Percentiles rank a stretch among this genome's conserved stretches.
phyloP scores from a whole-genome alignment of 2,113 vertebrate species.

The Astur gentilis region DNA sequence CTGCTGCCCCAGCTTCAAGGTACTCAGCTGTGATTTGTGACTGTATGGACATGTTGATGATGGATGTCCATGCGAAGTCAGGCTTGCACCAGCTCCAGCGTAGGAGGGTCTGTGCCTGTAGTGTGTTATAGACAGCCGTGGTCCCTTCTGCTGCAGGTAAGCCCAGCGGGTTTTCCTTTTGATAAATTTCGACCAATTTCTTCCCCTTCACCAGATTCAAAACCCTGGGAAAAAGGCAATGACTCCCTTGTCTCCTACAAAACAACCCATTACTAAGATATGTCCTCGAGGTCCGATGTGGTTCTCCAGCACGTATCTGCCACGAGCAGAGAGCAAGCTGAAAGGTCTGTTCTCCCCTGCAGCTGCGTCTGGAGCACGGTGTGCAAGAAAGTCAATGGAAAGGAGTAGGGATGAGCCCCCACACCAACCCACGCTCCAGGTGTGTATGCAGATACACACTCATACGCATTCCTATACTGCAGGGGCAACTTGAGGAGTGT shows the following conservation, averaged over 20 bases:
- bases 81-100: neutral
- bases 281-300: rapidly evolving
- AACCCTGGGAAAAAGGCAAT: neutral
- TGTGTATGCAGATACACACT: rapidly evolving
- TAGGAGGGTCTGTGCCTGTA: neutral
- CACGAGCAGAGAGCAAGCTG: rapidly evolving
- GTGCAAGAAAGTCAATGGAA: neutral
- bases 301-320: neutral
- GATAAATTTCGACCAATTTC: neutral
- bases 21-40: neutral
- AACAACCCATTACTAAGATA: neutral
- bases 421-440: rapidly evolving
- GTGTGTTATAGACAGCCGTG: neutral
- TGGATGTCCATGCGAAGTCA: rapidly evolving
- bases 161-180: neutral
- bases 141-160: neutral
- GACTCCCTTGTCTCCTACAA: neutral
- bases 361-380: rapidly evolving
- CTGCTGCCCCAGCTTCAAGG: neutral
- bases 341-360: neutral
- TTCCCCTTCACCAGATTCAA: neutral
- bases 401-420: neutral
- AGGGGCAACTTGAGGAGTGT: neutral
- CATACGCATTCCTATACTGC: rapidly evolving
- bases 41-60: rapidly evolving